phyloP scores from a whole-genome alignment of 1,140 invertebrate species.

The Cherax destructor region DNA sequence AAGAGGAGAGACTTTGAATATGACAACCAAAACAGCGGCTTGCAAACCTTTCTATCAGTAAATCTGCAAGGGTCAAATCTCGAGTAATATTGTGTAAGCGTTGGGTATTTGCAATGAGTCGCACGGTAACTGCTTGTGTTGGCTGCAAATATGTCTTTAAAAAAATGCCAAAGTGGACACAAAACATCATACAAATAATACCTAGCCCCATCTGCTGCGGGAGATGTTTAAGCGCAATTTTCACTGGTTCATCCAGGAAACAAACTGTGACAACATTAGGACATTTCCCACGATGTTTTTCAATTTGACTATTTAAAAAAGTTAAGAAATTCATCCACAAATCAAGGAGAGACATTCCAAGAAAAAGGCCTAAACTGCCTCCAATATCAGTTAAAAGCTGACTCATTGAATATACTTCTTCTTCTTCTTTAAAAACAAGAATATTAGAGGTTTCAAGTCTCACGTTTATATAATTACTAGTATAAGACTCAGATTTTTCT shows the following conservation, averaged over 20 bases:
- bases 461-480: neutral
- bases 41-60: slow-evolving; percentile 17
- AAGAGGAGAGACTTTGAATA: neutral
- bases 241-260: no score
- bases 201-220: neutral
- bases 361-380: slow-evolving; percentile 31
- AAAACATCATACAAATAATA: neutral
- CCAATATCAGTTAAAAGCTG: slow-evolving; percentile 26
- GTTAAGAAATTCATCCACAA: neutral
- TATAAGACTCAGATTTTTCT: neutral
- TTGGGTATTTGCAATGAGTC: neutral
- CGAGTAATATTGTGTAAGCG: neutral
- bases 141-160: slow-evolving; percentile 8
- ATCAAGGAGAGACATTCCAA: slow-evolving; percentile 29
- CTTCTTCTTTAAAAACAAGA: neutral
- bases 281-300: no score
- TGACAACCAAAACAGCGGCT: slow-evolving; percentile 20
- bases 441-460: neutral
- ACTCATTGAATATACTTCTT: slow-evolving; percentile 27
- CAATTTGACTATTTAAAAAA: no score
- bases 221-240: neutral
- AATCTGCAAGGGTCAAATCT: neutral
- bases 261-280: no score
- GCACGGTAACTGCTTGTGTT: neutral
- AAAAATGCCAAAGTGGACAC: neutral